Base-by-base conservation (phyloP, 2,888 invertebrate genomes). In the Autographa gamma region DNA sequence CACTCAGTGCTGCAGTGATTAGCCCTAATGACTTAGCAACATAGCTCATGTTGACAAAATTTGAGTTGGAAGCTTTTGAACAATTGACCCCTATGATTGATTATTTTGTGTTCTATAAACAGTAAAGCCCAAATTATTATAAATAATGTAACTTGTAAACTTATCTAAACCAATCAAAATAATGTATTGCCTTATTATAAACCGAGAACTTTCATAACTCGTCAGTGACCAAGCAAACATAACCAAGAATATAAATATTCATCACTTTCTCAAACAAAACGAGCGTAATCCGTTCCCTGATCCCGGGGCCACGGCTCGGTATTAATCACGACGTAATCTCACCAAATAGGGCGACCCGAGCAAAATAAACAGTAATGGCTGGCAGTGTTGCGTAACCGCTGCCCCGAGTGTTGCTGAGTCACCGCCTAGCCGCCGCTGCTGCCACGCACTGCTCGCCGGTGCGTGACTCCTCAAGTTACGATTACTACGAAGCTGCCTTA, bases 311-410 rank as follows among this genome's bases (percentile, higher is more conserved):
- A 88, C 86, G 89, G 86, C 85, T 83, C 82, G 74, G 84, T 88
- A 91, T 92, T 90, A 90, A 93, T 92, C 91, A 91, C 88, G 79
- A 81, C 83, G 86, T 91, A 91, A 92, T 91, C 90, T 90, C 84
- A 81, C 88, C 87, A 88, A 90, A 89, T 88, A 88, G 87, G 90
- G 89, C 87, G 87, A 80, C 81, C 77, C 69, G 85, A 83, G 85
- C 86, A 86, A 90, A 88, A 90, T 87, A 89, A 90, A 90, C 88
- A 86, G 85, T 85, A 83, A 85, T 83, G 85, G 83, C 74, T 79
- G 84, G 76, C 81, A 77, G 76, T 80, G 86, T 93, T 93, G 90
- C 91, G 91, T 90, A 93, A 93, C 86, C 82, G 61, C 81, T 90
- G 91, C 89, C 75, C 78, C 81, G 77, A 79, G 80, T 73, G 59